Evolutionary conservation across 2,888 invertebrate genomes (phyloP), one percentile per base, ranked within the genome.

Genomic region (Byasa hedistus): DNA sequence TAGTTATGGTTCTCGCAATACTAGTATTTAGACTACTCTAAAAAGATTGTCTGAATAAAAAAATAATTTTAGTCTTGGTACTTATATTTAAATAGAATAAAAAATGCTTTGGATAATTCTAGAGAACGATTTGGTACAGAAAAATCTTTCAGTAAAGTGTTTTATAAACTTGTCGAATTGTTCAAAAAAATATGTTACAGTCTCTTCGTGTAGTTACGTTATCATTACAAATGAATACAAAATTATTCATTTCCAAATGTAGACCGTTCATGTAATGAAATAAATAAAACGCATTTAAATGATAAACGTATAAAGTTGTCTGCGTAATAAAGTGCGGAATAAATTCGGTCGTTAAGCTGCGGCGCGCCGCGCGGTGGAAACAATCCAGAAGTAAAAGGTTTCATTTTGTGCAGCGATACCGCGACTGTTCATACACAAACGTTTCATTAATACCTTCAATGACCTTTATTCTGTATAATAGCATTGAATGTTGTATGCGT

Each of bases 311-410:
- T 22, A 61, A 52, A 61, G 15, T 32, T 24, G 36, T 39, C 51
- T 36, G n/a, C 22, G 58, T n/a, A 58, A 58, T 64, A 54, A 64
- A 58, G 58, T 54, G 54, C 57, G 21, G 57, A 39, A 64, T 1
- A 23, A 21, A 64, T 57, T 48, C 27, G 27, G 44, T 27, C 59
- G 39, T 59, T 65, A 65, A 65, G 48, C 27, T 60, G 64, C 55
- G 59, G 21, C n/a, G 27, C 22, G 23, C 36, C 32, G 39, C 19
- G 52, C 58, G 55, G 27, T 55, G 60, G 60, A 48, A 55, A 48
- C 59, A 59, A 59, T 60, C 55, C 54, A 60, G 44, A 55, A 60
- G 59, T 59, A 65, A 59, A 59, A 64, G 64, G 61, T 58, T 64
- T 64, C 51, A 52, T 64, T 27, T 36, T 24, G 56, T 57, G 51